These are phyloP conservation scores for Drosophila algonquin DNA, from an alignment of 2,888 invertebrate genomes.

Conservation along the genomic window DNA sequence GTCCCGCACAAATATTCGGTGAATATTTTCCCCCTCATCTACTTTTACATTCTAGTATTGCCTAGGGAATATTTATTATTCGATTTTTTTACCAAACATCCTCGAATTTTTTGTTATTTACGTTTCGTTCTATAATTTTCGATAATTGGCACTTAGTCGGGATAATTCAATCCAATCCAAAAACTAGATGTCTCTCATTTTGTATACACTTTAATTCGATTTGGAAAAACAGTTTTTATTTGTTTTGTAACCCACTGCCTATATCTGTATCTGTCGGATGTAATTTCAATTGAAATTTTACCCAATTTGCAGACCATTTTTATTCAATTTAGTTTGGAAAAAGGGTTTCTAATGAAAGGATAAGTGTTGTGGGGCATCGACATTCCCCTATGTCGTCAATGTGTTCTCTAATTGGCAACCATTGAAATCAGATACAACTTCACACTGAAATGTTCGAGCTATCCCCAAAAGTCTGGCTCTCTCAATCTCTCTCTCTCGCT, in stretches of 20 bases:
- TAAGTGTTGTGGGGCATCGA: not conserved
- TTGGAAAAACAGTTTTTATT: not conserved
- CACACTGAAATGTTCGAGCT: not conserved
- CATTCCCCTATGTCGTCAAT: not conserved
- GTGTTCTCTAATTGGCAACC: not conserved
- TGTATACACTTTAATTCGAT: not conserved
- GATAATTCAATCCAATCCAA: constrained; percentile 15
- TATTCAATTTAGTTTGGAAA: not conserved
- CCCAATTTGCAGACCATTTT: not conserved
- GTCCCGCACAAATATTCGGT: not conserved
- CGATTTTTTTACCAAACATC: not conserved
- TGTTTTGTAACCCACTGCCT: not conserved
- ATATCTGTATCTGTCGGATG: not conserved
- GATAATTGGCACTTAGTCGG: not conserved
- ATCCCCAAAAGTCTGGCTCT: too few species aligned
- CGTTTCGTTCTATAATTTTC: not conserved
- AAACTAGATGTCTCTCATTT: not conserved
- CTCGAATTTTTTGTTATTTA: too few species aligned
- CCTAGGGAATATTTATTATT: too few species aligned
- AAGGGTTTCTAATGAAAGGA: not conserved
- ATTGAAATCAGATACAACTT: not conserved
- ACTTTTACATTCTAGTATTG: too few species aligned
- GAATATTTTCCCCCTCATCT: too few species aligned
- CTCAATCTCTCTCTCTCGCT: too few species aligned
- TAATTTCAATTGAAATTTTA: not conserved